Percentiles rank a stretch among this genome's conserved stretches.
phyloP scores from a whole-genome alignment of 2,888 invertebrate species.

The Drosophila meridiana region DNA sequence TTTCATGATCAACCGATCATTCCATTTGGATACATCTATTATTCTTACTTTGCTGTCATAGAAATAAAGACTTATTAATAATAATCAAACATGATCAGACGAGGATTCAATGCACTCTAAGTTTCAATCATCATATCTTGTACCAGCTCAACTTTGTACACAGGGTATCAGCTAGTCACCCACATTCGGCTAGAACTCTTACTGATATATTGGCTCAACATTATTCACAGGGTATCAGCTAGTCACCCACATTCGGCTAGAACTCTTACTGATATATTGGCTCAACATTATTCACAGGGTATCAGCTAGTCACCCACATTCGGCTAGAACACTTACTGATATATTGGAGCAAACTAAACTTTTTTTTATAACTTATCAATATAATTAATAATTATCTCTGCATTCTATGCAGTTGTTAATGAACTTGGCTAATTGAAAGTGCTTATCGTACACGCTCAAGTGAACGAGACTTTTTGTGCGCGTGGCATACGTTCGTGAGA shows the following conservation, averaged over 20 bases:
- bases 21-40: too few species aligned
- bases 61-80: background rate
- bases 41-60: background rate
- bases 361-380: conserved; percentile 1
- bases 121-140: background rate
- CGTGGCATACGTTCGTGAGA: conserved; percentile 29
- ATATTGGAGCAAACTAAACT: background rate
- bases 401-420: conserved; percentile 31
- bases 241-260: background rate
- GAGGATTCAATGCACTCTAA: background rate
- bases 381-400: background rate
- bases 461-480: conserved; percentile 8
- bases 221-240: background rate
- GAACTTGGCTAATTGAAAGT: conserved; percentile 35
- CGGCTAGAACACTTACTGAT: too few species aligned
- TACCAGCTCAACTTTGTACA: background rate
- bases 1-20: background rate
- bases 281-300: too few species aligned
- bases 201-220: background rate
- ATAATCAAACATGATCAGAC: background rate
- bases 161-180: background rate
- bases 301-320: too few species aligned
- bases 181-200: background rate
- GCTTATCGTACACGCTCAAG: conserved; percentile 1
- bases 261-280: background rate